Percentiles rank a stretch among this genome's conserved stretches.
Evolutionary conservation across 2,888 invertebrate species (phyloP).

Genomic region (Cryptocephalus primarius): DNA sequence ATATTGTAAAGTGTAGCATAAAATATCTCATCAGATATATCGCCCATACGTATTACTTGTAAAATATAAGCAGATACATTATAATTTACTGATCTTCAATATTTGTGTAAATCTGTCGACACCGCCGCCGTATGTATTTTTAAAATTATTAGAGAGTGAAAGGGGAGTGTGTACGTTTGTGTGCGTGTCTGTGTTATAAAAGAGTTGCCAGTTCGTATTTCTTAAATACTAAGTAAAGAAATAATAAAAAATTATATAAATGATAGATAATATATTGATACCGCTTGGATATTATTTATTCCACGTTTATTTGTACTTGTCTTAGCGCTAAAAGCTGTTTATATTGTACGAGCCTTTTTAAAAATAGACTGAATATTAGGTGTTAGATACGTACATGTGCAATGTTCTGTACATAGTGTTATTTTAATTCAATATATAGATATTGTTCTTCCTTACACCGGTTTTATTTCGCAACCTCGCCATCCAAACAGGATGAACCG

Average conservation of each 20-base stretch:
- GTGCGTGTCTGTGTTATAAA: no score
- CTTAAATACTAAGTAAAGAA: no score
- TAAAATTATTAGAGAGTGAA: no score
- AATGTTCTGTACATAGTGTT: neutral
- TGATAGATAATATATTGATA: no score
- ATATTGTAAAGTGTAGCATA: conserved; percentile 2
- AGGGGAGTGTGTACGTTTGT: no score
- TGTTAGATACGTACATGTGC: neutral
- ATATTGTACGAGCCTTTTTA: neutral
- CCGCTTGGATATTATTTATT: no score
- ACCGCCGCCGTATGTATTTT: no score
- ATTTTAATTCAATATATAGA: neutral
- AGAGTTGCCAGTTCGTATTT: no score
- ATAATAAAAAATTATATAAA: no score
- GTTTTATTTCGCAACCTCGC: neutral
- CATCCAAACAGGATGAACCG: no score
- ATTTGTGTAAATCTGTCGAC: no score
- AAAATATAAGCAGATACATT: neutral
- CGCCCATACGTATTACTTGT: conserved; percentile 1
- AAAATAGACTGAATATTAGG: neutral
- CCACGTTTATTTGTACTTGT: no score
- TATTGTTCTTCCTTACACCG: conserved; percentile 6
- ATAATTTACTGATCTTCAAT: neutral
- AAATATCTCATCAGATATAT: neutral
- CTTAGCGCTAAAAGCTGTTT: neutral